Evolutionary conservation across 2,113 vertebrate genomes (phyloP).

Genomic region (Hyperopisus bebe): DNA sequence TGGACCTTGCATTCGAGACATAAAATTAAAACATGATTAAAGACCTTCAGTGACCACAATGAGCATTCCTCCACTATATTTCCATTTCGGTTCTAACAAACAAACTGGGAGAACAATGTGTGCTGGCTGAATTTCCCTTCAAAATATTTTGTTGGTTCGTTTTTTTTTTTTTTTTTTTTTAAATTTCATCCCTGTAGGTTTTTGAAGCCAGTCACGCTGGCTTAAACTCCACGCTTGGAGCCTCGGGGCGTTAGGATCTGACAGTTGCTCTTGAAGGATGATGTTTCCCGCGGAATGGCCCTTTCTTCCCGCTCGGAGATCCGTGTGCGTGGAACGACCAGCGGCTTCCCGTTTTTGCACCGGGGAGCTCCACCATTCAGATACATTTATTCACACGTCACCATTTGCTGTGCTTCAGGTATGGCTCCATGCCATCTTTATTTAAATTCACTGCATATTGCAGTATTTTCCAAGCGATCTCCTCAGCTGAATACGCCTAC

Average conservation of each 20-base stretch:
- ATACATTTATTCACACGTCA: neutral
- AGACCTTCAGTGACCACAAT: neutral
- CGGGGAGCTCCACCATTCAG: neutral
- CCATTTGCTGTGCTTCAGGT: neutral
- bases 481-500: neutral
- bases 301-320: neutral
- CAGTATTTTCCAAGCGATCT: neutral
- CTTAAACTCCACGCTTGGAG: neutral
- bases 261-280: neutral
- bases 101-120: neutral
- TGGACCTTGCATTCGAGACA: neutral
- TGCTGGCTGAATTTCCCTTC: neutral
- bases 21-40: conserved; percentile 10
- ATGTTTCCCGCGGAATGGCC: neutral
- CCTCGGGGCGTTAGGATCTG: neutral
- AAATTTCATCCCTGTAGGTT: neutral
- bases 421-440: neutral
- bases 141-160: neutral
- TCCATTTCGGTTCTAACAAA: neutral
- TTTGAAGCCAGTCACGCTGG: neutral
- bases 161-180: neutral
- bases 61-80: neutral
- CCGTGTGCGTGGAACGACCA: neutral
- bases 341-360: neutral
- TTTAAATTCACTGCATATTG: neutral